These are phyloP conservation scores for Heptascelio sp. DNA, from an alignment of 2,888 invertebrate genomes.

Conservation along the genomic window DNA sequence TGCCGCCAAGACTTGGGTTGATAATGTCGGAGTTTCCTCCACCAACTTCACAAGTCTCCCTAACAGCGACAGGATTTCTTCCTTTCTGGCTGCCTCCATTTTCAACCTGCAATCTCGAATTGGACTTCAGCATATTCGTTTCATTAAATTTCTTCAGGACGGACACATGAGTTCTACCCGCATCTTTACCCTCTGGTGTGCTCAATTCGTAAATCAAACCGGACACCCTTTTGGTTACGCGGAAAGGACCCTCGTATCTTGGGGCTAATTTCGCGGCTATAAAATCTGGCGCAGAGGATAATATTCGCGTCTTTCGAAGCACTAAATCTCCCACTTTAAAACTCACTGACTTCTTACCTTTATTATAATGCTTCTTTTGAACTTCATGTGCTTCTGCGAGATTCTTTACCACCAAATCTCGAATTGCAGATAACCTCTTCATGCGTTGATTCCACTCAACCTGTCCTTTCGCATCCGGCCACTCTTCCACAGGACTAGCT, in stretches of 20 bases:
- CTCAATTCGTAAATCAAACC: background rate
- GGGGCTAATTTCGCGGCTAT: constrained; percentile 6
- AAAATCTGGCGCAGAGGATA: constrained; percentile 37
- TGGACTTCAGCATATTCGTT: too few species aligned
- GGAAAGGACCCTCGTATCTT: background rate
- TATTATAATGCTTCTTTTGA: constrained; percentile 62
- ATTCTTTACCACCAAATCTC: constrained; percentile 18
- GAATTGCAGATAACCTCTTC: background rate
- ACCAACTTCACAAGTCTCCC: too few species aligned
- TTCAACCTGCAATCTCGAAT: too few species aligned
- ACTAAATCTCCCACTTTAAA: constrained; percentile 56
- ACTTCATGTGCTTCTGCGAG: constrained; percentile 27
- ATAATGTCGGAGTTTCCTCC: too few species aligned
- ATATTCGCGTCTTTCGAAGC: background rate
- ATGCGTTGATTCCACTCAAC: constrained; percentile 2
- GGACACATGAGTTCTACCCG: too few species aligned
- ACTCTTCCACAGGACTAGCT: too few species aligned
- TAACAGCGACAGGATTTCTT: too few species aligned
- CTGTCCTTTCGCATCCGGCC: too few species aligned
- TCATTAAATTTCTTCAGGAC: too few species aligned
- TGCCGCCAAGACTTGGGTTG: too few species aligned
- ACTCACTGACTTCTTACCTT: constrained; percentile 12
- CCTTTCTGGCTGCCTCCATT: too few species aligned
- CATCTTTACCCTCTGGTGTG: background rate
- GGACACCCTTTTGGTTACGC: background rate